Evolutionary conservation across 2,113 vertebrate genomes (phyloP).

Genomic region (Lophotis ruficrista): DNA sequence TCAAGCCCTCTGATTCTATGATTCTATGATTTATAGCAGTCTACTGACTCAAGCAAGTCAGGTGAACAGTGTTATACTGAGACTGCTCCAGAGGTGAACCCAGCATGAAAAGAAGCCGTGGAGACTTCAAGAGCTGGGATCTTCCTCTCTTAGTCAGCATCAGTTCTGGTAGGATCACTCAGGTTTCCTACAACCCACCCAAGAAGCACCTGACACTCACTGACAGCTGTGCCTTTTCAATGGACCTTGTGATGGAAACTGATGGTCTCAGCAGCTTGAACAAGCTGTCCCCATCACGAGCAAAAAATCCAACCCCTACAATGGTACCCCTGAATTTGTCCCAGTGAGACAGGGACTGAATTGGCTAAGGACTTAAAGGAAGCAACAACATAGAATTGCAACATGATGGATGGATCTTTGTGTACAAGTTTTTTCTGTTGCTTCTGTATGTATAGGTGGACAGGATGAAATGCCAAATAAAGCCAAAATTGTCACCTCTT

Average conservation of each 20-base stretch:
- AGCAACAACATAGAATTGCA: not conserved
- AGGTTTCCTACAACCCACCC: not conserved
- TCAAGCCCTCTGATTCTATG: too few relatives aligned
- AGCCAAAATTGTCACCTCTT: not conserved
- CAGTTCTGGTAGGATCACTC: not conserved
- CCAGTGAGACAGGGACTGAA: not conserved
- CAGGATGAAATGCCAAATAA: not conserved
- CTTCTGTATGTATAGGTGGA: not conserved
- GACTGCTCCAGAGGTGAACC: not conserved
- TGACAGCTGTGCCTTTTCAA: not conserved
- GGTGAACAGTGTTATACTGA: not conserved
- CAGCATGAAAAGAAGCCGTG: not conserved
- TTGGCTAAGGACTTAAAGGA: not conserved
- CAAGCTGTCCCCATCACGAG: too few relatives aligned
- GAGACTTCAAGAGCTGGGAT: not conserved
- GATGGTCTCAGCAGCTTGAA: not conserved
- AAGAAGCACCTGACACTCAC: not conserved
- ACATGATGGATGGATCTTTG: not conserved
- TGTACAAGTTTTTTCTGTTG: not conserved
- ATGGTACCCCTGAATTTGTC: not conserved
- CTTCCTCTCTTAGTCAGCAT: not conserved
- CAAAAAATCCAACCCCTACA: not conserved
- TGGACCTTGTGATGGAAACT: not conserved
- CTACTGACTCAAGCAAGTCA: not conserved
- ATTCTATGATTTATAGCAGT: not conserved